Percentiles rank a stretch among this genome's conserved stretches.
phyloP scores from a whole-genome alignment of 2,888 invertebrate genomes.

The Erebia aethiops region DNA sequence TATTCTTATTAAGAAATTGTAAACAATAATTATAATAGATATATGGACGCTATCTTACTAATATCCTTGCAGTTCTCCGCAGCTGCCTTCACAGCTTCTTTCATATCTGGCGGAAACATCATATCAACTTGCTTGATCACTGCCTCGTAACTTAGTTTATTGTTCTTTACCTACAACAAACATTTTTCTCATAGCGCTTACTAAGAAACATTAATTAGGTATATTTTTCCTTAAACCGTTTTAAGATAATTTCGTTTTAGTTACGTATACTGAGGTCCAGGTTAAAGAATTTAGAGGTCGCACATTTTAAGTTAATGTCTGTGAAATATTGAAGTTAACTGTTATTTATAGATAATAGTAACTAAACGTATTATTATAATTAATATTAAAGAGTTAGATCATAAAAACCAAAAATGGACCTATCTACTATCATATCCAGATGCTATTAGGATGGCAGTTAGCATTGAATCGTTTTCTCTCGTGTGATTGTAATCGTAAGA shows the following conservation, averaged over 20 bases:
- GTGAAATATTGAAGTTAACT: no score
- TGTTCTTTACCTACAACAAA: slow-evolving; percentile 62
- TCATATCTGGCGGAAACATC: slow-evolving; percentile 69
- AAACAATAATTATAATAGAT: neutral
- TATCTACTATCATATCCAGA: no score
- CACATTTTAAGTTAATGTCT: no score
- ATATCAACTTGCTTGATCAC: slow-evolving; percentile 68
- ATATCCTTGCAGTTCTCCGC: slow-evolving; percentile 60
- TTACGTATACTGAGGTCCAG: neutral
- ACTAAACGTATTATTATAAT: no score
- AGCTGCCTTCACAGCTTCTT: slow-evolving; percentile 58
- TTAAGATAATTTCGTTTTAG: neutral
- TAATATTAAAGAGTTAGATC: no score
- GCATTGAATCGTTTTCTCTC: no score
- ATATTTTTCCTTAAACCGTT: neutral
- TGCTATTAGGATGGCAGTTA: no score
- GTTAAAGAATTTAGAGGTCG: no score
- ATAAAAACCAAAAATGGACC: no score
- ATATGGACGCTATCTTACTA: slow-evolving; percentile 48
- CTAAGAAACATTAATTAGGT: slow-evolving; percentile 16
- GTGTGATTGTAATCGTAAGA: no score
- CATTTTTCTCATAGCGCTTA: slow-evolving; percentile 5
- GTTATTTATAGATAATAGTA: no score
- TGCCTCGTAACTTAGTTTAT: slow-evolving; percentile 65
- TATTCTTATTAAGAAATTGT: neutral